A percentile compares a stretch with the other conserved stretches of the same genome.
phyloP scores from a whole-genome alignment of 2,888 invertebrate genomes.

The Aspidiotus rigidus region DNA sequence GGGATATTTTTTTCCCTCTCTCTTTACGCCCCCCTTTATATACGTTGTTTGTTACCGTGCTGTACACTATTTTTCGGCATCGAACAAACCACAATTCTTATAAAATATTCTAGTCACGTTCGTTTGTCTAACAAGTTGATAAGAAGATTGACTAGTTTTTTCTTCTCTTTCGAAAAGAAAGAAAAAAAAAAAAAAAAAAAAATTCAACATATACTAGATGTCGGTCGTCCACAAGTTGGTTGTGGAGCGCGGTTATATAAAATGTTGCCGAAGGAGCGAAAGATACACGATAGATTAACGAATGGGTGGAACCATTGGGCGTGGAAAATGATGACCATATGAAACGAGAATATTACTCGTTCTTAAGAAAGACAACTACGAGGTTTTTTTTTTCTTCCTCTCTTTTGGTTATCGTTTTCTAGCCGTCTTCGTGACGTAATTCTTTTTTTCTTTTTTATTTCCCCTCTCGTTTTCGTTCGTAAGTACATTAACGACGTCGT shows the following conservation, averaged over 20 bases:
- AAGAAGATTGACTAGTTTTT: constrained; percentile 2
- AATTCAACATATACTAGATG: neutral
- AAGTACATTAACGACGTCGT: neutral
- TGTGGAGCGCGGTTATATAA: neutral
- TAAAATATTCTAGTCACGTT: constrained; percentile 12
- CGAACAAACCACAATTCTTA: neutral
- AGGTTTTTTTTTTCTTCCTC: neutral
- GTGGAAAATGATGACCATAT: constrained; percentile 13
- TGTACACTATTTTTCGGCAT: neutral
- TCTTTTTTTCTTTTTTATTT: neutral
- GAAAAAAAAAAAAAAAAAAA: constrained; percentile 1
- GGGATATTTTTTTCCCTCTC: neutral
- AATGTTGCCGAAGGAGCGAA: neutral
- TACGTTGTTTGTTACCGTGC: neutral
- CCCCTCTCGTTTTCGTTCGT: neutral
- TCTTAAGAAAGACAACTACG: neutral
- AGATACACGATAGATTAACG: neutral
- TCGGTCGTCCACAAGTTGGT: neutral
- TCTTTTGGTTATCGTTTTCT: neutral
- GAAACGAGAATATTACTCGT: neutral
- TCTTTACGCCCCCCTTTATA: neutral
- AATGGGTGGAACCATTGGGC: constrained; percentile 12
- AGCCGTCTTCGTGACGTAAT: neutral
- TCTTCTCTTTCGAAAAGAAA: neutral
- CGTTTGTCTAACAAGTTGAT: constrained; percentile 7